Percentiles rank a stretch among this genome's conserved stretches.
phyloP scores from a whole-genome alignment of 2,113 vertebrate species.

The Microtus richardsoni region DNA sequence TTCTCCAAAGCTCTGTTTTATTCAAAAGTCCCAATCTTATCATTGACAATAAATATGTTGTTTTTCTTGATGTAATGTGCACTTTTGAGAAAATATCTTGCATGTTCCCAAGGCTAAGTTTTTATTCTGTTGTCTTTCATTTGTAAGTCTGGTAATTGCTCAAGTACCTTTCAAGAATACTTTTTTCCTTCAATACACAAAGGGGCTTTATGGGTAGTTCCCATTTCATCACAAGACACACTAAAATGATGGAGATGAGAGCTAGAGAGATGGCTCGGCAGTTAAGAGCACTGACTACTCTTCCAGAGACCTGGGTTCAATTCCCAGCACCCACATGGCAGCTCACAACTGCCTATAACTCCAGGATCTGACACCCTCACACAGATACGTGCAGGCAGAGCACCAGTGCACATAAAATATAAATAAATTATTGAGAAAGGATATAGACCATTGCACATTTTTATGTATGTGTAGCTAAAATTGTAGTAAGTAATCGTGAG shows the following conservation, averaged over 20 bases:
- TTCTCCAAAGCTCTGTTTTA: conserved; percentile 21
- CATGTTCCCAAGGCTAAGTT: background rate
- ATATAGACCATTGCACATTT: no score
- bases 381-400: no score
- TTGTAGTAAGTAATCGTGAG: background rate
- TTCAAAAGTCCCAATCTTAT: background rate
- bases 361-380: no score
- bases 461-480: background rate
- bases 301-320: background rate
- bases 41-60: background rate
- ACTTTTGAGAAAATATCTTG: background rate
- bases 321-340: background rate
- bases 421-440: no score
- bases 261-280: background rate
- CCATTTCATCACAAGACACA: background rate
- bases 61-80: background rate
- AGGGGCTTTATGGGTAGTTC: background rate
- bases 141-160: background rate
- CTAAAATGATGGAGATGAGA: background rate
- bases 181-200: background rate
- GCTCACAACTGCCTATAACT: no score
- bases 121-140: background rate
- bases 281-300: background rate
- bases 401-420: no score
- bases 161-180: background rate